These are phyloP conservation scores for Poliocrania exsul DNA, from an alignment of 2,797 vertebrate species.

Conservation along the genomic window DNA sequence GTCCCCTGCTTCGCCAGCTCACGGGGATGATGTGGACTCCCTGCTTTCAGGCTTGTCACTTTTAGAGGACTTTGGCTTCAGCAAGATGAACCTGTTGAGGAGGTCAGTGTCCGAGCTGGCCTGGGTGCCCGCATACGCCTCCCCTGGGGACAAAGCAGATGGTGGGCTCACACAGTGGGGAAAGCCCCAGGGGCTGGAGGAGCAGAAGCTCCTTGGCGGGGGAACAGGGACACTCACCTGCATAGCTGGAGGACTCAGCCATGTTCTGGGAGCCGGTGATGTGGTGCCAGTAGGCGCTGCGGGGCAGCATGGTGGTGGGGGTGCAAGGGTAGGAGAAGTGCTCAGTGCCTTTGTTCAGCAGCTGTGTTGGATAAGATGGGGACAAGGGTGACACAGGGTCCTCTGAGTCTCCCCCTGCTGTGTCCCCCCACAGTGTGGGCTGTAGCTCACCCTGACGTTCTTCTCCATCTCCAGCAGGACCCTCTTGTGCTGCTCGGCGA, in stretches of 20 bases:
- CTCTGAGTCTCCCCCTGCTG: not conserved
- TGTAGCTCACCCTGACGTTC: slow-evolving; percentile 85
- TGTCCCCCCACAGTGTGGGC: not conserved
- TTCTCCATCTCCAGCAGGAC: slow-evolving; percentile 94
- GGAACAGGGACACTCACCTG: slow-evolving; percentile 72
- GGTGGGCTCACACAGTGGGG: not conserved
- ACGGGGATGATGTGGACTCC: slow-evolving; percentile 59
- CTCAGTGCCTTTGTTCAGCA: slow-evolving; percentile 88
- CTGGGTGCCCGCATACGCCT: slow-evolving; percentile 71
- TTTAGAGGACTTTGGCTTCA: slow-evolving; percentile 76
- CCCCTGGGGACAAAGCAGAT: slow-evolving; percentile 74
- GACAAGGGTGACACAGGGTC: not conserved
- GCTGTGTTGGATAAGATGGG: slow-evolving; percentile 62
- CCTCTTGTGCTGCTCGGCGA: slow-evolving; percentile 94
- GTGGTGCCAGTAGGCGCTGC: slow-evolving; percentile 97
- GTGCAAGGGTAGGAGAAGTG: slow-evolving; percentile 90
- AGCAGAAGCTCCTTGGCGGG: accelerated
- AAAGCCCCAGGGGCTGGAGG: not conserved
- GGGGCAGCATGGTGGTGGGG: slow-evolving; percentile 91
- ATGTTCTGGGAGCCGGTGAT: slow-evolving; percentile 90
- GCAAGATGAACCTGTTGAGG: slow-evolving; percentile 81
- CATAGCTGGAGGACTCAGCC: slow-evolving; percentile 77
- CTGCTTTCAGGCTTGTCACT: slow-evolving; percentile 45
- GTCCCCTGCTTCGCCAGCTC: not conserved
- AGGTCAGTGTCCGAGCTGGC: slow-evolving; percentile 84